Evolutionary conservation across 2,797 vertebrate genomes (phyloP), one percentile per base, ranked within the genome.

Genomic region (Dryobates pubescens): DNA sequence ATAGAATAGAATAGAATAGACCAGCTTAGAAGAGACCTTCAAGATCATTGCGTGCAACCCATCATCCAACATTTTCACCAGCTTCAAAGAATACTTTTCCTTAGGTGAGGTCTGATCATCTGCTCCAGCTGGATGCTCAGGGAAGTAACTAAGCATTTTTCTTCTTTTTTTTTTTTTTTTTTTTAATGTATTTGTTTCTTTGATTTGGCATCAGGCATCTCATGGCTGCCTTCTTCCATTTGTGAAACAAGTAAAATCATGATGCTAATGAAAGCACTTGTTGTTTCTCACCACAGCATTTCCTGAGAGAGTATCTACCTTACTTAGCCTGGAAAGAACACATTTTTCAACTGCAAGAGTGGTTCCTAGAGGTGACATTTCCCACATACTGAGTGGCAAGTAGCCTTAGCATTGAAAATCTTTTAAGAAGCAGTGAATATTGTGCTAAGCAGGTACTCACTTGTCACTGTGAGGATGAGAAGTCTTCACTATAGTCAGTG

Each of bases 61-160:
- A 38, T 38, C 38, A 38, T 38, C 11, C 38, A 38, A 38, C 38
- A 38, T 54, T 94, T 62, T 53, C 58, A 51, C 53, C 56, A 45
- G 10, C 65, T 93, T 93, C 38, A 74, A 83, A 89, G 68, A 51
- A 57, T 83, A 3, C 86, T 89, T 96, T 77, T 86, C 63, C 32
- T 23, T 58, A 91, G 73, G 64, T 43, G 62, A 68, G 34, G 18
- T 88, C 86, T 90, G 26, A 61, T 91, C 24, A 32, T 41, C 29
- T 89, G 38, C 68, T 73, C 57, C 84, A 93, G 80, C 51, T 88
- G 73, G 62, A 87, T 93, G 77, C 86, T 65, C 80, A 79, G 49
- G 95, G 76, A 95, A 95, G 89, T 90, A 90, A 80, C 73, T 96
- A 90, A 89, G 57, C 32, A 10, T 47, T 20, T 47, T 34, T 34